These are phyloP conservation scores for Scatophagus argus DNA, from an alignment of 2,113 vertebrate genomes.

Conservation along the genomic window DNA sequence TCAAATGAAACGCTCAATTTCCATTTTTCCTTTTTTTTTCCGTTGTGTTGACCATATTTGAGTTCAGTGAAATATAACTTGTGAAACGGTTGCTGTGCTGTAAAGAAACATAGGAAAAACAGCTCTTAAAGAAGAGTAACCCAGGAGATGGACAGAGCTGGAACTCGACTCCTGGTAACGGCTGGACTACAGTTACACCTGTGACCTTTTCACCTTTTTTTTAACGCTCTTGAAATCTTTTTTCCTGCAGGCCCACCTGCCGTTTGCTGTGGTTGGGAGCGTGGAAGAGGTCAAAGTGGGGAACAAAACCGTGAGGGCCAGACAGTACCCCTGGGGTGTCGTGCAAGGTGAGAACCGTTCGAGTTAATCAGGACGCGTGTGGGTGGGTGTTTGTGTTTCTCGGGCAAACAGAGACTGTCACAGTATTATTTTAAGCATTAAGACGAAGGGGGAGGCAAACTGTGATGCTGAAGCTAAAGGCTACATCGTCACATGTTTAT, in stretches of 20 bases:
- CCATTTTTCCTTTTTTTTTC: conserved; percentile 7
- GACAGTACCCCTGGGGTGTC: conserved; percentile 98
- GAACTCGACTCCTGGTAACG: background rate
- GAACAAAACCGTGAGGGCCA: conserved; percentile 95
- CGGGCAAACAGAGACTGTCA: conserved; percentile 13
- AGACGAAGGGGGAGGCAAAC: too few species aligned
- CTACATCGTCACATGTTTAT: too few species aligned
- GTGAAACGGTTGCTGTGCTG: background rate
- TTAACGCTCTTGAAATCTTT: conserved; percentile 9
- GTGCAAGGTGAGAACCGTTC: conserved; percentile 92
- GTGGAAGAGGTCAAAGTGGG: conserved; percentile 98
- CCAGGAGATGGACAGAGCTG: background rate
- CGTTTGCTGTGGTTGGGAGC: conserved; percentile 97
- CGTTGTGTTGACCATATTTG: background rate
- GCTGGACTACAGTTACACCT: background rate
- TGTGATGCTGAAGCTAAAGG: too few species aligned
- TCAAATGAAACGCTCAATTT: conserved; percentile 1
- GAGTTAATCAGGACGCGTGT: background rate
- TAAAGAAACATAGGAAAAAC: background rate
- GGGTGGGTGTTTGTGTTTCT: conserved; percentile 21
- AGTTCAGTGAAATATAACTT: background rate
- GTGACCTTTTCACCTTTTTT: conserved; percentile 22
- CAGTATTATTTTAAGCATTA: too few species aligned
- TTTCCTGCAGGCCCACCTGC: conserved; percentile 91
- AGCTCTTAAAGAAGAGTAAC: background rate